Percentiles rank a stretch among this genome's conserved stretches.
Conservation (phyloP, 1,140 invertebrate species). For the Zaprionus kolodkinae region DNA sequence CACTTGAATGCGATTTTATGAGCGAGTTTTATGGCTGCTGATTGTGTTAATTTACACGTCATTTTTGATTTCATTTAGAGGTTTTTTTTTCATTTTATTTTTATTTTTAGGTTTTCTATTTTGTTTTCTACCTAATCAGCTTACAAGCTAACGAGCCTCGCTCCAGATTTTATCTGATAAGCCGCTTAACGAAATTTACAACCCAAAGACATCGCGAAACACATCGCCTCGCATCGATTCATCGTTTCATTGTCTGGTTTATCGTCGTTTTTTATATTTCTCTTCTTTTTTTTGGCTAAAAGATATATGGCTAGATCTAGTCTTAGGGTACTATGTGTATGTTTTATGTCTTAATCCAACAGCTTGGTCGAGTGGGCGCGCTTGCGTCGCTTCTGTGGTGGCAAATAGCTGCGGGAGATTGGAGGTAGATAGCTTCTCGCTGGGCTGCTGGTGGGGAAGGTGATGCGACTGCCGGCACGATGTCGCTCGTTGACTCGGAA, state of each 20-base stretch:
- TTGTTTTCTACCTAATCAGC: slow-evolving; percentile 29
- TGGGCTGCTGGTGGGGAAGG: slow-evolving; percentile 50
- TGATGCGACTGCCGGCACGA: slow-evolving; percentile 51
- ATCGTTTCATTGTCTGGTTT: slow-evolving; percentile 54
- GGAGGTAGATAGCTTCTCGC: slow-evolving; percentile 25
- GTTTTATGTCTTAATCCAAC: slow-evolving; percentile 65
- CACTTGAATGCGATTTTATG: slow-evolving; percentile 63
- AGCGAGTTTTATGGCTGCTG: slow-evolving; percentile 62
- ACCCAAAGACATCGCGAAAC: slow-evolving; percentile 18
- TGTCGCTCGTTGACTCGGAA: slow-evolving; percentile 60
- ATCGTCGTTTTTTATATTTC: slow-evolving; percentile 32
- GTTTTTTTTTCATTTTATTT: background rate
- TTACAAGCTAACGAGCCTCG: slow-evolving; percentile 51
- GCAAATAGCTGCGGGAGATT: slow-evolving; percentile 27
- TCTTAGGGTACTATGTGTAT: slow-evolving; percentile 54
- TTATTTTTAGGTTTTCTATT: slow-evolving; percentile 1
- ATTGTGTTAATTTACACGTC: slow-evolving; percentile 76
- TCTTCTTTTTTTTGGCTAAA: background rate
- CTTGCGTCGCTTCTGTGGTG: slow-evolving; percentile 38
- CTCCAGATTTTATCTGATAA: slow-evolving; percentile 63
- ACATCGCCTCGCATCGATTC: slow-evolving; percentile 28
- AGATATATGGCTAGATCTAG: slow-evolving; percentile 28
- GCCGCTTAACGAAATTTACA: slow-evolving; percentile 66
- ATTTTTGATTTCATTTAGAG: slow-evolving; percentile 41
- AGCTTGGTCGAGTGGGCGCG: slow-evolving; percentile 30